These are phyloP conservation scores for Carduelis carduelis DNA, from an alignment of 2,797 vertebrate species.

Conservation along the genomic window DNA sequence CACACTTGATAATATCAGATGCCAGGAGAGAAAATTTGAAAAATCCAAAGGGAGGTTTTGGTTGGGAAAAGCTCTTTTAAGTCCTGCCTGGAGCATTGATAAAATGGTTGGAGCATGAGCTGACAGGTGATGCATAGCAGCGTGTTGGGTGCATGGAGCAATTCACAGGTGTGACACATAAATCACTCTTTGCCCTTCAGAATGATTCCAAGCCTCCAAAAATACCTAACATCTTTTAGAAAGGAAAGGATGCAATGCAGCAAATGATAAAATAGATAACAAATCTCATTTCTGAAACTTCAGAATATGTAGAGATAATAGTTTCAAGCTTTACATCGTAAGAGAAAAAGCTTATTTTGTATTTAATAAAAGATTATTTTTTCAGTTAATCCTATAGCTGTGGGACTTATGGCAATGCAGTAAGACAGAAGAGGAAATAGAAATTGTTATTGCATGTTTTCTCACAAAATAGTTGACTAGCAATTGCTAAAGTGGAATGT, in stretches of 20 bases:
- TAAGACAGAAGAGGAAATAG: neutral
- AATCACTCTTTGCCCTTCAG: neutral
- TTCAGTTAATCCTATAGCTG: neutral
- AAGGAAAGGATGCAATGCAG: neutral
- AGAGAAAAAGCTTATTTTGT: neutral
- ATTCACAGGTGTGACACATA: neutral
- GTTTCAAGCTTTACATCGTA: neutral
- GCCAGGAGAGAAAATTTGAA: neutral
- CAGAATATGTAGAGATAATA: neutral
- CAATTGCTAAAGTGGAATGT: neutral
- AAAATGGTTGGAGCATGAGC: rapidly evolving
- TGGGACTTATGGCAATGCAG: neutral
- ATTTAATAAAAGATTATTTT: neutral
- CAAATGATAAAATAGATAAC: neutral
- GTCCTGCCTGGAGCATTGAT: neutral
- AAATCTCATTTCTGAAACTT: neutral
- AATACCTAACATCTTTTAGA: neutral
- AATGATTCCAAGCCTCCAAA: neutral
- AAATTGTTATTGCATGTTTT: neutral
- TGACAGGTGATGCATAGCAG: neutral
- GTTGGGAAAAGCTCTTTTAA: neutral
- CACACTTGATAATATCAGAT: neutral
- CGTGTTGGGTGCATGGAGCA: neutral
- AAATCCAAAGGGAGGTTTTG: neutral
- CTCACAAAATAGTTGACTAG: neutral